Evolutionary conservation across 2,113 vertebrate species (phyloP).

Genomic region (Anhinga anhinga): DNA sequence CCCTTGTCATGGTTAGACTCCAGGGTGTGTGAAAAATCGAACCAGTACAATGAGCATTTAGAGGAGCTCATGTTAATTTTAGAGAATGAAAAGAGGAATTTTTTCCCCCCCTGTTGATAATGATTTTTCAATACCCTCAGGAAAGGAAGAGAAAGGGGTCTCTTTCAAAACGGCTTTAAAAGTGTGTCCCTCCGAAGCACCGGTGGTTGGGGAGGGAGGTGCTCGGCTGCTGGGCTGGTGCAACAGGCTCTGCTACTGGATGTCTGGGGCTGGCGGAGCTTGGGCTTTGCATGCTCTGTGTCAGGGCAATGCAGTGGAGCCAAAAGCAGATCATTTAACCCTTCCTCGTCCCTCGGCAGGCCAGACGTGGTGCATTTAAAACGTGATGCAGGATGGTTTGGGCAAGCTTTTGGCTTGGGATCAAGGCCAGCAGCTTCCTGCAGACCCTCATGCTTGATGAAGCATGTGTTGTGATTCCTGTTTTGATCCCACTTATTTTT

Average conservation of each 20-base stretch:
- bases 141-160: not conserved
- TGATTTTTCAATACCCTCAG: not conserved
- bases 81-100: not conserved
- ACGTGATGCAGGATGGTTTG: not conserved
- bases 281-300: not conserved
- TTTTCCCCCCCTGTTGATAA: not conserved
- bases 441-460: not conserved
- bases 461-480: not conserved
- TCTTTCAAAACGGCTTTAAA: not conserved
- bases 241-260: not conserved
- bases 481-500: not conserved
- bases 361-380: not conserved
- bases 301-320: not conserved
- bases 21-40: slow-evolving; percentile 12
- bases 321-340: not conserved
- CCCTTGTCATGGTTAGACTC: not conserved
- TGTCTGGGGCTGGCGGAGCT: not conserved
- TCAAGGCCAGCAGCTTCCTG: not conserved
- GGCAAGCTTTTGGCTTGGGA: not conserved
- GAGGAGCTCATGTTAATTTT: not conserved
- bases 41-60: not conserved
- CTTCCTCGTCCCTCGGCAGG: not conserved
- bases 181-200: not conserved
- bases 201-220: not conserved
- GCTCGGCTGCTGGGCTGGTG: not conserved